Evolutionary conservation across 2,113 vertebrate species (phyloP), one percentile per base, ranked within the genome.

Genomic region (Cyphomyrus discorhynchus): DNA sequence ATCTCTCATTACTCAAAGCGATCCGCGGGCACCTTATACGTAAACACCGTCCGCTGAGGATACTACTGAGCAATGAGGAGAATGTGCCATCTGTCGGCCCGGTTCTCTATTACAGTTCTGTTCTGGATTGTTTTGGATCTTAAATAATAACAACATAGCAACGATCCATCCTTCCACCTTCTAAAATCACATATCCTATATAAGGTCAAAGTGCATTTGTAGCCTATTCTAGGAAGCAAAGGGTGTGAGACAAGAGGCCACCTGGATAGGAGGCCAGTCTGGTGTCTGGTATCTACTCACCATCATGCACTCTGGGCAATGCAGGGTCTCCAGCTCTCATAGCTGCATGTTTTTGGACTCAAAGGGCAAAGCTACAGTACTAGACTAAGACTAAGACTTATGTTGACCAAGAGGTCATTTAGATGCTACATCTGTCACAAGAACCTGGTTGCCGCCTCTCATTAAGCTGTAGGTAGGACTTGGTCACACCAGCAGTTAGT

Each of bases 361-460:
- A 3, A 27, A 70, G 3, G 27, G 31, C 15, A 42, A 80, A 42
- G 31, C 15, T 15, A 42, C 74, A 80, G 35, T 42, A 80, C 35
- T 39, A 39, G 13, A 80, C 17, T 15, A 74, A 6, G 17, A 39
- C 46, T 45, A 88, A 91, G 90, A 89, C 89, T 88, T 27, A 74
- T 91, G 35, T 3, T 89, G 82, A 80, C 58, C 70, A 91, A 83
- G 80, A 62, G 86, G 17, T 82, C 35, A 82, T 83, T 8, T 83
- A 50, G 47, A n/a, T 50, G 45, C 82, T 85, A n/a, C 24, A n/a
- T 47, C 45, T 50, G 83, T 50, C 11, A 56, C n/a, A 39, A 8
- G 3, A 56, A 42, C 27, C 50, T 42, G 31, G 49, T 88, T 58
- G n/a, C n/a, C 39, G 24, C 53, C 35, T n/a, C 17, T n/a, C 27